phyloP scores from a whole-genome alignment of 2,113 vertebrate species.

The Danionella cerebrum region DNA sequence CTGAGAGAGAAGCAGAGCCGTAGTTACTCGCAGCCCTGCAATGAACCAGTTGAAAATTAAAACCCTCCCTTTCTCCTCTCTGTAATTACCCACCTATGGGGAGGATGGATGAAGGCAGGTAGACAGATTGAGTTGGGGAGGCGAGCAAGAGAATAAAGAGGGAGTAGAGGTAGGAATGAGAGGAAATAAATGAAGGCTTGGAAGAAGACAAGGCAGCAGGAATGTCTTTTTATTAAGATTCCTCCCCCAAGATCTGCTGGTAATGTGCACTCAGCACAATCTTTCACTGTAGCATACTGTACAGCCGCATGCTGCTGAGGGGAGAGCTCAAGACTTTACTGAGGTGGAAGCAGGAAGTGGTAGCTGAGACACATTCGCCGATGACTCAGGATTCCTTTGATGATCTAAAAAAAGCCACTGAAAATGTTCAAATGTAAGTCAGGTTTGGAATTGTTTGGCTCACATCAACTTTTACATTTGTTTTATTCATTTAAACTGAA shows the following conservation, averaged over 20 bases:
- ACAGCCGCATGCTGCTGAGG: not conserved
- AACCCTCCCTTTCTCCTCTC: conserved; percentile 30
- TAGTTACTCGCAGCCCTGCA: conserved; percentile 18
- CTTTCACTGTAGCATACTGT: not conserved
- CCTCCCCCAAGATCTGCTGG: conserved; percentile 27
- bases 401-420: too few species aligned
- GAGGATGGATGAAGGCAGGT: conserved; percentile 32
- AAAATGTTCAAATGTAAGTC: too few species aligned
- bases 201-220: conserved; percentile 3
- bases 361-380: not conserved
- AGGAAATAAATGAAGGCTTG: conserved; percentile 7
- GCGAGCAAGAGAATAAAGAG: conserved; percentile 15
- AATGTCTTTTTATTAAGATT: conserved; percentile 25
- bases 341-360: not conserved
- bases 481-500: too few species aligned
- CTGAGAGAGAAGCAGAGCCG: conserved; percentile 17
- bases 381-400: not conserved
- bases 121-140: conserved; percentile 13
- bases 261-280: conserved; percentile 37
- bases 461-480: too few species aligned
- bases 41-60: conserved; percentile 41
- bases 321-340: not conserved
- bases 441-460: too few species aligned
- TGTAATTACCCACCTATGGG: conserved; percentile 37
- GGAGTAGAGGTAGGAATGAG: conserved; percentile 13